phyloP scores from a whole-genome alignment of 2,888 invertebrate species.

The Pristionchus arcanus region DNA sequence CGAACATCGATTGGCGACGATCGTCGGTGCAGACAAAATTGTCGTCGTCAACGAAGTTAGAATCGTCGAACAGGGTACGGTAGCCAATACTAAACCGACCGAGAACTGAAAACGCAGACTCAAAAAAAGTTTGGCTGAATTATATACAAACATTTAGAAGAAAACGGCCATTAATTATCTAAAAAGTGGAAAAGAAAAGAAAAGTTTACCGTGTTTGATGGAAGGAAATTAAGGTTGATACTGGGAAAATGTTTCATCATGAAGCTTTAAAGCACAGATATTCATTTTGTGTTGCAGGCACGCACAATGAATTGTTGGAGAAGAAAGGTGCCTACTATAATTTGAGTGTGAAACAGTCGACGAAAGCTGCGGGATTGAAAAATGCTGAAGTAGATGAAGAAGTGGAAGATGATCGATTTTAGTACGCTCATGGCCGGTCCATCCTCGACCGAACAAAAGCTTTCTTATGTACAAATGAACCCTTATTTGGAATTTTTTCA shows the following conservation, averaged over 20 bases:
- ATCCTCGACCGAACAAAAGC: neutral
- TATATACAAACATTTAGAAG: neutral
- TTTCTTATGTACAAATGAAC: conserved; percentile 10
- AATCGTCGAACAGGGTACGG: conserved; percentile 83
- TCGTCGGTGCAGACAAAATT: conserved; percentile 79
- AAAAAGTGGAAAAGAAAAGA: neutral
- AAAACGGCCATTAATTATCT: neutral
- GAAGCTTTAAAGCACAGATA: neutral
- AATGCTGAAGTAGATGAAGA: conserved; percentile 1
- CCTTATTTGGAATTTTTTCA: no score
- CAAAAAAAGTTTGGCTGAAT: neutral
- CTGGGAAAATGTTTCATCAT: neutral
- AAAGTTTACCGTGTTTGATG: neutral
- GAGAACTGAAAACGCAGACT: neutral
- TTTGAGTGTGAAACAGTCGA: conserved; percentile 79
- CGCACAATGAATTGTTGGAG: conserved; percentile 85
- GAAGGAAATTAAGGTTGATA: neutral
- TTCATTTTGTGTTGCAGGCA: conserved; percentile 82
- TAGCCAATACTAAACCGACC: neutral
- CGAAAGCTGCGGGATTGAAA: conserved; percentile 56
- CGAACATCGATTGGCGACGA: conserved; percentile 82
- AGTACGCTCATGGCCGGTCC: conserved; percentile 16
- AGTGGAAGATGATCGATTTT: conserved; percentile 48
- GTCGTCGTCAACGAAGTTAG: conserved; percentile 74
- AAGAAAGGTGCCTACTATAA: conserved; percentile 86